phyloP scores from a whole-genome alignment of 2,888 invertebrate genomes.

The Ophion ventricosus region DNA sequence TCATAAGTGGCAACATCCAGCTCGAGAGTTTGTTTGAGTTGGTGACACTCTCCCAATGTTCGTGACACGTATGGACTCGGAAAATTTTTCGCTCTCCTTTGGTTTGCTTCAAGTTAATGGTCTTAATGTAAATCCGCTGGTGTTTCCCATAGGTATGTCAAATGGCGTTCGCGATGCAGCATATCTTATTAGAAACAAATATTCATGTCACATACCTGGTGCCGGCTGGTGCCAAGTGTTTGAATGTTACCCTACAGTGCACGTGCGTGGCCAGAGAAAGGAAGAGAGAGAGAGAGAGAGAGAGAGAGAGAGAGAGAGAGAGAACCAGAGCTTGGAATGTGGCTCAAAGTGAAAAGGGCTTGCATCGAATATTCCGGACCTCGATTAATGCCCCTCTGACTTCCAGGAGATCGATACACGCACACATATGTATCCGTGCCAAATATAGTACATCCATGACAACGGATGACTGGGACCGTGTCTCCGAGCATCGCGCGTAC shows the following conservation, averaged over 20 bases:
- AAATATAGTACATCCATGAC: constrained; percentile 25
- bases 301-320: constrained; percentile 20
- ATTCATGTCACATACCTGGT: constrained; percentile 83
- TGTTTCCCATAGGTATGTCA: constrained; percentile 72
- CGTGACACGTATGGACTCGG: not conserved
- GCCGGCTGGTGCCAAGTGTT: constrained; percentile 83
- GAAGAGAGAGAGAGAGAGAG: constrained; percentile 34
- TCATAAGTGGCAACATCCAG: not conserved
- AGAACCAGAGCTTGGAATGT: constrained; percentile 11
- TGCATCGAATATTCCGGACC: not conserved
- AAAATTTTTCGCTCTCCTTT: constrained; percentile 10
- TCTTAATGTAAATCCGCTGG: constrained; percentile 73
- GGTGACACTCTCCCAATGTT: not conserved
- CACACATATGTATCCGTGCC: not conserved
- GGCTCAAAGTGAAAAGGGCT: constrained; percentile 1
- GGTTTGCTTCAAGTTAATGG: constrained; percentile 70
- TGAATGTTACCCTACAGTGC: constrained; percentile 81
- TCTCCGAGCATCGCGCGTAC: constrained; percentile 7
- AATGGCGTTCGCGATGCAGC: constrained; percentile 78
- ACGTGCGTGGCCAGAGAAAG: constrained; percentile 78
- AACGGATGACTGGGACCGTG: not conserved
- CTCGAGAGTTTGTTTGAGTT: not conserved
- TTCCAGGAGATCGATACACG: not conserved
- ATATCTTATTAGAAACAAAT: constrained; percentile 83
- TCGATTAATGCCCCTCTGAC: not conserved